Percentiles rank a stretch among this genome's conserved stretches.
Evolutionary conservation across 2,113 vertebrate species (phyloP).

Genomic region (Vulpes lagopus): DNA sequence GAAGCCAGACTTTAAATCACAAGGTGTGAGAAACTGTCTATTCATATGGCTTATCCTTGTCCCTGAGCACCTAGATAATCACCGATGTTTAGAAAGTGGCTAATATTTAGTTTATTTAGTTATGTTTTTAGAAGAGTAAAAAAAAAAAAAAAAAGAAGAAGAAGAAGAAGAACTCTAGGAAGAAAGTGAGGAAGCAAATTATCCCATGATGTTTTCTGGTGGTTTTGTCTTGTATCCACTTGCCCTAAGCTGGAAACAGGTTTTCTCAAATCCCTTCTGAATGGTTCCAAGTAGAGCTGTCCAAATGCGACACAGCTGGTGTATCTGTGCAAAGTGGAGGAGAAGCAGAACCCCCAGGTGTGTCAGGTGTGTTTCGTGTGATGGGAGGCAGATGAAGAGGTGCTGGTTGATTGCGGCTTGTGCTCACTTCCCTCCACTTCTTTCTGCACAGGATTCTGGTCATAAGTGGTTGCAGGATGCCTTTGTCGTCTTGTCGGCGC

Average conservation of each 20-base stretch:
- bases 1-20: not conserved
- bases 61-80: not conserved
- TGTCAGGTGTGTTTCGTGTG: rapidly evolving
- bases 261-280: not conserved
- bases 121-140: not conserved
- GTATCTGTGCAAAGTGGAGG: not conserved
- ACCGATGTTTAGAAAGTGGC: not conserved
- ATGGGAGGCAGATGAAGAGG: not conserved
- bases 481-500: rapidly evolving
- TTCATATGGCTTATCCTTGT: rapidly evolving
- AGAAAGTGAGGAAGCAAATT: not conserved
- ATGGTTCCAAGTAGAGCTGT: not conserved
- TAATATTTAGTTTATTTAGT: not conserved
- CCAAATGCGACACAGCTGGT: not conserved
- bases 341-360: not conserved
- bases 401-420: too few relatives aligned
- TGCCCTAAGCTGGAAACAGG: not conserved
- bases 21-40: not conserved
- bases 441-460: not conserved
- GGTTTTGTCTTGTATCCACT: not conserved
- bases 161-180: not conserved
- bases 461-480: rapidly evolving
- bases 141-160: not conserved
- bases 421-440: not conserved
- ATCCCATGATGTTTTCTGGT: not conserved